phyloP scores from a whole-genome alignment of 2,797 vertebrate genomes.

The Chloroceryle amazona region DNA sequence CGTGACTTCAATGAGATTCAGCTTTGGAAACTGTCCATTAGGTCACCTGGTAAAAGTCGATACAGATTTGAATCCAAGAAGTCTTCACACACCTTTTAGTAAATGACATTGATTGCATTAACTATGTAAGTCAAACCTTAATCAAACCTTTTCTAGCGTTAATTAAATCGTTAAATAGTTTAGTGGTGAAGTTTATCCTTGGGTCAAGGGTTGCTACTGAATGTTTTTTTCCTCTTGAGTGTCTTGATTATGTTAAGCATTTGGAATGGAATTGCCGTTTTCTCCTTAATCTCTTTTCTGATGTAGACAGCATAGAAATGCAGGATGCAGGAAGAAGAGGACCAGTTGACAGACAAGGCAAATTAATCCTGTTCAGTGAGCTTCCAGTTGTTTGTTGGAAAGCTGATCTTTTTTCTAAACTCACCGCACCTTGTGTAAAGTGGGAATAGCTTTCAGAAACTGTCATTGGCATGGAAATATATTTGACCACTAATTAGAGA shows the following conservation, averaged over 20 bases:
- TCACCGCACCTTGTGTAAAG: constrained; percentile 36
- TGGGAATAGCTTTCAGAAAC: constrained; percentile 65
- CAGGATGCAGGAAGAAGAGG: background rate
- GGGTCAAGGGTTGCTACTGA: background rate
- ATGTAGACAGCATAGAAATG: constrained; percentile 41
- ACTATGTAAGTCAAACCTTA: background rate
- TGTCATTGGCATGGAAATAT: constrained; percentile 72
- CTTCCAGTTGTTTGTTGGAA: constrained; percentile 59
- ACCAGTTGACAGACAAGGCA: background rate
- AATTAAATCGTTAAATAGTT: background rate
- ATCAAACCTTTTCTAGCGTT: background rate
- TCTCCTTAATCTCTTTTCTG: constrained; percentile 17
- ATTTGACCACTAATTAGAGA: constrained; percentile 73
- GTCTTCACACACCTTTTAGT: background rate
- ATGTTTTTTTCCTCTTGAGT: background rate
- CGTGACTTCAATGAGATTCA: background rate
- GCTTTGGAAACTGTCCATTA: background rate
- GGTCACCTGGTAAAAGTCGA: background rate
- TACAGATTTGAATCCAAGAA: background rate
- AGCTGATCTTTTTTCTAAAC: constrained; percentile 53
- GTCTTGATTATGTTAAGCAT: constrained; percentile 22
- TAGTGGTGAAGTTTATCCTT: background rate
- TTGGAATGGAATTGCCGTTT: background rate
- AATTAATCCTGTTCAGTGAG: constrained; percentile 52
- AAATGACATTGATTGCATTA: background rate